Conservation (phyloP, 2,797 vertebrate species). For the Peromyscus nudipes region DNA sequence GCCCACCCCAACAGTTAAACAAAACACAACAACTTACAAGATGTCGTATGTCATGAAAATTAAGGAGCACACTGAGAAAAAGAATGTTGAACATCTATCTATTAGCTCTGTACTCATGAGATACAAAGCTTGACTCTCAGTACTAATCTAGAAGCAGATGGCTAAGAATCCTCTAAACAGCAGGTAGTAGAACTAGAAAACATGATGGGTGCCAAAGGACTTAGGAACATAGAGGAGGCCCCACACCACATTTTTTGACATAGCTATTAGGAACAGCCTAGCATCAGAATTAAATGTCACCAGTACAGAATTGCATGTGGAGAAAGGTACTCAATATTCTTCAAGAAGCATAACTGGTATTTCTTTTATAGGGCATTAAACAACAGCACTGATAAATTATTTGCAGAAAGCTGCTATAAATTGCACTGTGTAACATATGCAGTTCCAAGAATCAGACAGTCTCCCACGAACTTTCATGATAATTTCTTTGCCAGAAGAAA, state of each 20-base stretch:
- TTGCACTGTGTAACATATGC: conserved; percentile 61
- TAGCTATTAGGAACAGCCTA: not conserved
- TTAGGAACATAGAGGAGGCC: not conserved
- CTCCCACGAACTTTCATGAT: conserved; percentile 12
- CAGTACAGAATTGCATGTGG: conserved; percentile 46
- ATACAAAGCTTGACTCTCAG: not conserved
- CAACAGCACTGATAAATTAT: conserved; percentile 71
- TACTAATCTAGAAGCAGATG: conserved; percentile 20
- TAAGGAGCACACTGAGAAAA: conserved; percentile 29
- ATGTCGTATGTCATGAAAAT: conserved; percentile 58
- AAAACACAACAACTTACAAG: conserved; percentile 52
- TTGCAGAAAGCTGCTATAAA: conserved; percentile 73
- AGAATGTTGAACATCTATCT: conserved; percentile 32
- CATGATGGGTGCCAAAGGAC: not conserved
- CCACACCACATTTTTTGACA: not conserved
- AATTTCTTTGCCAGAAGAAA: conserved; percentile 55
- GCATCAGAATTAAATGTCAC: conserved; percentile 27
- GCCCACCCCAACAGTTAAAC: not conserved
- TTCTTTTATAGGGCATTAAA: conserved; percentile 58
- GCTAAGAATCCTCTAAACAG: conserved; percentile 45
- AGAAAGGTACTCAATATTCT: conserved; percentile 22
- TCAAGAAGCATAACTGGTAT: conserved; percentile 14
- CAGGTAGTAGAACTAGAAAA: not conserved
- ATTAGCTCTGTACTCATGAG: conserved; percentile 1
- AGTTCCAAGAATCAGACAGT: conserved; percentile 70